phyloP scores from a whole-genome alignment of 53 echinoderm and acorn worm species.

The Antedon mediterranea region DNA sequence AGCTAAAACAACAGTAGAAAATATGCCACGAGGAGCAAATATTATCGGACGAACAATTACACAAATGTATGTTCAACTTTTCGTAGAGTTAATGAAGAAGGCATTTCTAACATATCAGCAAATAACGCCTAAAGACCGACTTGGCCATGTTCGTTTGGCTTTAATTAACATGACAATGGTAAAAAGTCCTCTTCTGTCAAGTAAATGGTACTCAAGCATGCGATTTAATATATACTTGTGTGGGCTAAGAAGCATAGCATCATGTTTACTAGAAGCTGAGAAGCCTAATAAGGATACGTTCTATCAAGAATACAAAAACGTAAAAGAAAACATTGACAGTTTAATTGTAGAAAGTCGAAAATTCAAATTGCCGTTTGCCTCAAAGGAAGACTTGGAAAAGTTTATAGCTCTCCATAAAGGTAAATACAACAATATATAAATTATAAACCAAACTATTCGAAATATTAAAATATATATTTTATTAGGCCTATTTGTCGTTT shows the following conservation, averaged over 20 bases:
- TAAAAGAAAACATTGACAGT: background rate
- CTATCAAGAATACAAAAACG: background rate
- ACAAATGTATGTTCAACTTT: background rate
- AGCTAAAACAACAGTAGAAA: background rate
- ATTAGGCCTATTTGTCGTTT: too few relatives aligned
- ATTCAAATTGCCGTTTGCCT: too few relatives aligned
- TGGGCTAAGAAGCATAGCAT: background rate
- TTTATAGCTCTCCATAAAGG: too few relatives aligned
- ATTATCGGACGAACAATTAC: background rate
- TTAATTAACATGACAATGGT: background rate
- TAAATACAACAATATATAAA: too few relatives aligned
- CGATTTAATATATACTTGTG: too few relatives aligned
- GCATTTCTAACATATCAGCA: background rate
- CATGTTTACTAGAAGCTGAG: background rate
- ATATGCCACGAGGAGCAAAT: background rate
- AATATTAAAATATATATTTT: too few relatives aligned
- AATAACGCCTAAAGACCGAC: background rate
- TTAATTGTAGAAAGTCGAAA: too few relatives aligned
- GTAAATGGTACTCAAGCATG: background rate
- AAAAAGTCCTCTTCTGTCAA: background rate
- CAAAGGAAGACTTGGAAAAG: too few relatives aligned
- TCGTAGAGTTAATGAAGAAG: background rate
- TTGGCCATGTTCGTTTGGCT: background rate
- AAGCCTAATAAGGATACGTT: too few relatives aligned
- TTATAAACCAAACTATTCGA: too few relatives aligned